Evolutionary conservation across 2,888 invertebrate genomes (phyloP).

Genomic region (Myathropa florea): DNA sequence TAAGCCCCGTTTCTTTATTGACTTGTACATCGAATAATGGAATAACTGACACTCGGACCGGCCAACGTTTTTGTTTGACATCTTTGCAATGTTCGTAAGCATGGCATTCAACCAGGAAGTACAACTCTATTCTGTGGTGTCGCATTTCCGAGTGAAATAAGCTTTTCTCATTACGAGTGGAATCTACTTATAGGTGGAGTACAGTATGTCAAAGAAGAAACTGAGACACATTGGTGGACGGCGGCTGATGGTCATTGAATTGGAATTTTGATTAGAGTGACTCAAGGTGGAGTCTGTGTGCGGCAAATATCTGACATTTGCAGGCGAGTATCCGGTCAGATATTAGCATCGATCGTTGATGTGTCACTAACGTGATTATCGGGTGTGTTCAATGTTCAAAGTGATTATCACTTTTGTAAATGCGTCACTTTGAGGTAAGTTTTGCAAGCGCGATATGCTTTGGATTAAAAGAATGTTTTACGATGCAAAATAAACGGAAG

Average conservation of each 20-base stretch:
- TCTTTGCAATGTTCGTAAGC: slow-evolving; percentile 28
- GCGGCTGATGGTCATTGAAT: background rate
- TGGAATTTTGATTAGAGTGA: background rate
- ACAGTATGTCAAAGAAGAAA: background rate
- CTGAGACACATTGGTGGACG: background rate
- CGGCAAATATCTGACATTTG: background rate
- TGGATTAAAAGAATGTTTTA: no score
- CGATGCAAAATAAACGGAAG: no score
- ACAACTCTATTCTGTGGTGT: slow-evolving; percentile 21
- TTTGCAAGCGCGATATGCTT: background rate
- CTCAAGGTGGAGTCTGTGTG: background rate
- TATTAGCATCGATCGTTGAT: background rate
- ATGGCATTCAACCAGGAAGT: slow-evolving; percentile 59
- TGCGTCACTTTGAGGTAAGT: background rate
- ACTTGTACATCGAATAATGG: background rate
- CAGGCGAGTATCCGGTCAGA: background rate
- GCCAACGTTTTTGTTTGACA: slow-evolving; percentile 26
- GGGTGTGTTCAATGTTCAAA: background rate
- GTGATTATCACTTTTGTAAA: background rate
- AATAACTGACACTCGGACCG: background rate
- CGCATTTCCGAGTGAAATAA: slow-evolving; percentile 52
- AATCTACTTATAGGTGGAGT: background rate
- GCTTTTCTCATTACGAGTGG: background rate
- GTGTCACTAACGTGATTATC: background rate
- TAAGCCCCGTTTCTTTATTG: background rate